Evolutionary conservation across 1,140 invertebrate genomes (phyloP), one percentile per base, ranked within the genome.

Genomic region (Hypsibius dujardini): DNA sequence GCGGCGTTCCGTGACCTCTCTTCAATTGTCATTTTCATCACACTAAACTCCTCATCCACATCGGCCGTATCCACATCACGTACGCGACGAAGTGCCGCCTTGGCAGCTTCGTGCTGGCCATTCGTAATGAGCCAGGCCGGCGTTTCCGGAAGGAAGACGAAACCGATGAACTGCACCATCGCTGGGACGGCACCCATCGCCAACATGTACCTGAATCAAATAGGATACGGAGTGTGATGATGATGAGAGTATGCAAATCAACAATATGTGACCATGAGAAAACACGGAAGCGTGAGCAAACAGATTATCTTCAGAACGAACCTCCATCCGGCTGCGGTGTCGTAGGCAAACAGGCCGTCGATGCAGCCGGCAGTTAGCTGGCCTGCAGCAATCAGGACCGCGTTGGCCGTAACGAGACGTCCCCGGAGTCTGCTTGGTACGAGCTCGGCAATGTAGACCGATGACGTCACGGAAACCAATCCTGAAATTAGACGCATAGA

Each of bases 91-190:
- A 84, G 75, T 12, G 83, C 82, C 40, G 76, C 71, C n/a, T 78
- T 70, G 0, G 83, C 82, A 71, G 81, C 74, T 15, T 79, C 74
- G 40, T 76, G 72, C 45, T 77, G 75, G 1, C 77, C 76, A 70
- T 80, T 77, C 46, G 77, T 78, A 47, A 83, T 79, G 7, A 86
- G 76, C 84, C 84, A 86, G 7, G 85, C 76, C 2, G 85, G 85
- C 73, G 80, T 83, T 76, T 86, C 85, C 1, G 85, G 85, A 80
- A 86, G 81, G 74, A 83, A 84, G 7, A 84, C 74, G 75, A 86
- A 86, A 0, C 83, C 83, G 60, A 84, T 62, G 71, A 85, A 83
- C 75, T 86, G 85, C 12, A 86, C 73, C 28, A 80, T 59, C 0
- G 84, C 78, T 2, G 85, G 85, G 47, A 86, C 75, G 2, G 81